phyloP scores from a whole-genome alignment of 2,113 vertebrate species.

The Oenanthe melanoleuca region DNA sequence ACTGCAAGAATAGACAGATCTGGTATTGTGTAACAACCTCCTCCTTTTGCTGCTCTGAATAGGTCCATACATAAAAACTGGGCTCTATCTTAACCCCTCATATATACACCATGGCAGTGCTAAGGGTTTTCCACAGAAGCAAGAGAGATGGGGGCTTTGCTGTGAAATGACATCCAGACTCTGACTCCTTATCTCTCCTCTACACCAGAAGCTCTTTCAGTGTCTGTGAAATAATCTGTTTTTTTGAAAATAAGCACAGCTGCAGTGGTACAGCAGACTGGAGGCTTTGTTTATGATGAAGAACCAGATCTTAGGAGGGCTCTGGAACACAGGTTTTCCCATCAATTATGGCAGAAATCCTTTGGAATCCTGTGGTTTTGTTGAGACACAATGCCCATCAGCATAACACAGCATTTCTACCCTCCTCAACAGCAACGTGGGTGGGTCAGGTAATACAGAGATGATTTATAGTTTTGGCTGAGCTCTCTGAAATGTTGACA shows the following conservation, averaged over 20 bases:
- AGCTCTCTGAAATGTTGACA: background rate
- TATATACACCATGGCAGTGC: background rate
- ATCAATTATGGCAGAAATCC: background rate
- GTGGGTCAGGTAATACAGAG: background rate
- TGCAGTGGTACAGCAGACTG: background rate
- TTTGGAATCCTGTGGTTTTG: background rate
- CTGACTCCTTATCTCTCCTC: background rate
- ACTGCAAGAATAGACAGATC: background rate
- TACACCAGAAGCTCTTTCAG: background rate
- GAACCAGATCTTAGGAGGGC: background rate
- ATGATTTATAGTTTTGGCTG: background rate
- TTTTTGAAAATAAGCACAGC: background rate
- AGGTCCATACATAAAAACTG: background rate
- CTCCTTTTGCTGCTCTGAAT: background rate
- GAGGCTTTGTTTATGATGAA: background rate
- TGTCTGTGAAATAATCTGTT: background rate
- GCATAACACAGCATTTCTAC: background rate
- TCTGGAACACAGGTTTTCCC: background rate
- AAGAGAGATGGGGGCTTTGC: background rate
- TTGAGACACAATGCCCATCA: background rate
- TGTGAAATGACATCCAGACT: background rate
- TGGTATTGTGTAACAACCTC: background rate
- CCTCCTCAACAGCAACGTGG: fast-evolving
- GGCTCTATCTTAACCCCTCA: background rate
- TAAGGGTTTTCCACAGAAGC: background rate